Evolutionary conservation across 1,140 invertebrate species (phyloP).

Genomic region (Leptoteleia sp.): DNA sequence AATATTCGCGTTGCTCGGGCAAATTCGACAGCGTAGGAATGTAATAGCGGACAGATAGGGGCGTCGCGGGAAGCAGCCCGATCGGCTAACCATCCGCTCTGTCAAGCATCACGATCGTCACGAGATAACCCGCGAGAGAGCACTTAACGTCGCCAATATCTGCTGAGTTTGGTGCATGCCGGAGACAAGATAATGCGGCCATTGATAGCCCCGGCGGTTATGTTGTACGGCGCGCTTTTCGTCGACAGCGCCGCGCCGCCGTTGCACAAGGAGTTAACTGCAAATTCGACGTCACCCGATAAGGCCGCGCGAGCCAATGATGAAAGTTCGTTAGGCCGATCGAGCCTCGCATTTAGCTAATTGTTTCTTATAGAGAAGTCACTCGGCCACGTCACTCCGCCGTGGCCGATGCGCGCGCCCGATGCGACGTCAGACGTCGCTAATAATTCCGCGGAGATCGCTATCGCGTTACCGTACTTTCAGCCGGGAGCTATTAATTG

Average conservation of each 20-base stretch:
- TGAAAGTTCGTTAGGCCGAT: slow-evolving; percentile 38
- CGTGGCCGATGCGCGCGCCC: slow-evolving; percentile 10
- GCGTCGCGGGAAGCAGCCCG: not conserved
- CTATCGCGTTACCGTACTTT: slow-evolving; percentile 25
- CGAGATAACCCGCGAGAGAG: slow-evolving; percentile 34
- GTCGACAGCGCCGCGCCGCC: slow-evolving; percentile 3
- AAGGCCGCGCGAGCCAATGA: slow-evolving; percentile 25
- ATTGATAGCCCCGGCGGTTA: slow-evolving; percentile 20
- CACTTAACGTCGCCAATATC: slow-evolving; percentile 48
- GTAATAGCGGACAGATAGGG: slow-evolving; percentile 40
- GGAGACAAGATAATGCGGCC: slow-evolving; percentile 45
- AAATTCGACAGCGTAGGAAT: slow-evolving; percentile 66
- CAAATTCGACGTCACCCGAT: slow-evolving; percentile 44
- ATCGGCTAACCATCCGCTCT: slow-evolving; percentile 41
- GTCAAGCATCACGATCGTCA: slow-evolving; percentile 51
- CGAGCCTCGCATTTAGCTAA: slow-evolving; percentile 30
- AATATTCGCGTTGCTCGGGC: slow-evolving; percentile 67
- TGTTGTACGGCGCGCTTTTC: slow-evolving; percentile 34
- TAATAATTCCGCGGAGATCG: slow-evolving; percentile 43
- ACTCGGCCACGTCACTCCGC: slow-evolving; percentile 18
- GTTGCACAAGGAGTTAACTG: slow-evolving; percentile 35
- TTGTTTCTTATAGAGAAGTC: slow-evolving; percentile 57
- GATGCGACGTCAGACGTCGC: slow-evolving; percentile 22
- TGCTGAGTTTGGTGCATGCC: slow-evolving; percentile 26
- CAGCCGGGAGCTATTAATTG: slow-evolving; percentile 52